These are phyloP conservation scores for Hecatera dysodea DNA, from an alignment of 2,888 invertebrate species.

Conservation along the genomic window DNA sequence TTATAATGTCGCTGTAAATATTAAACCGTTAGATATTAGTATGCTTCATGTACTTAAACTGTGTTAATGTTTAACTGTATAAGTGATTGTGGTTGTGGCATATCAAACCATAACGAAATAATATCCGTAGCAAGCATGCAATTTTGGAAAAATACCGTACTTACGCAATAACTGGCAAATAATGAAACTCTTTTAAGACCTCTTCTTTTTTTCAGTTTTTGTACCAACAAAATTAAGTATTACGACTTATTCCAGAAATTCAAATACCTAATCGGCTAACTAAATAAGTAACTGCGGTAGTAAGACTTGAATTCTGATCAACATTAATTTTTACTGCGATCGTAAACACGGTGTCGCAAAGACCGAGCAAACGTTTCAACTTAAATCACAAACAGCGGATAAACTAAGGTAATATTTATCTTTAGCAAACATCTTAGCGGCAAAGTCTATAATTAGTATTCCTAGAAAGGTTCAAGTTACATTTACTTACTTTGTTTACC, in stretches of 20 bases:
- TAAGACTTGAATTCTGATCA: conserved; percentile 61
- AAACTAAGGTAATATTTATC: conserved; percentile 65
- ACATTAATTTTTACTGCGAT: conserved; percentile 54
- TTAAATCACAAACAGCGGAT: conserved; percentile 64
- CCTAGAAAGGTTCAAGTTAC: conserved; percentile 46
- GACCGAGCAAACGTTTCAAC: conserved; percentile 50
- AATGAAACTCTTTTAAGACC: neutral
- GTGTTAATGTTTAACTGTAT: neutral
- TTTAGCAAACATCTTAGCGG: conserved; percentile 52
- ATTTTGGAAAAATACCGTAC: neutral
- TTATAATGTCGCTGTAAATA: conserved; percentile 56
- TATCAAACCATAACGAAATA: neutral
- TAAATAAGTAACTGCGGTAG: neutral
- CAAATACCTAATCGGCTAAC: neutral
- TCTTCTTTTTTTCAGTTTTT: neutral
- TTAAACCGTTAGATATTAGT: conserved; percentile 28
- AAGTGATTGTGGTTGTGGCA: neutral
- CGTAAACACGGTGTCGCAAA: conserved; percentile 59
- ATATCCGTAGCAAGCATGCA: neutral
- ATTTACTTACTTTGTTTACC: conserved; percentile 51
- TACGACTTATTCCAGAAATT: neutral
- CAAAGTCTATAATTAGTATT: conserved; percentile 55
- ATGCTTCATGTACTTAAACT: conserved; percentile 2
- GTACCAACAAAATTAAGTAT: neutral
- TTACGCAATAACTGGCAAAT: neutral